phyloP scores from a whole-genome alignment of 1,140 invertebrate genomes.

The Leptinotarsa texana region DNA sequence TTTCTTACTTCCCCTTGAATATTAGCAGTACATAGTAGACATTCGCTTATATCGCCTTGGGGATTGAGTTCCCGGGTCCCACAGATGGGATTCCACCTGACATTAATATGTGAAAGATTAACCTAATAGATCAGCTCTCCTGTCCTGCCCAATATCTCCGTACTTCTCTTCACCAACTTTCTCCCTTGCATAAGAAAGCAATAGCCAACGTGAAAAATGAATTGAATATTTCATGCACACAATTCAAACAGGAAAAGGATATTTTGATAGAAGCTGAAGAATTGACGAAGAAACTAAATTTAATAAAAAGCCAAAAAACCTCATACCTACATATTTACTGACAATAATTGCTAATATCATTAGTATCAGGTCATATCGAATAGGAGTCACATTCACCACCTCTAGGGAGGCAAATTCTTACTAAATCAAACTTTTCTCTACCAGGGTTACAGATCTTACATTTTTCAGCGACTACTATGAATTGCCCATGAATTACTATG shows the following conservation, averaged over 20 bases:
- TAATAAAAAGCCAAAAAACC: neutral
- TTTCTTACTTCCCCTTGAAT: neutral
- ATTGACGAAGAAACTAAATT: neutral
- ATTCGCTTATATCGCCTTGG: neutral
- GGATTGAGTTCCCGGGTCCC: neutral
- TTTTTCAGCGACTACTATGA: constrained; percentile 13
- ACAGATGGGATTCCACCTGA: neutral
- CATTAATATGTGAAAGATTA: neutral
- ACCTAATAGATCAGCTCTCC: neutral
- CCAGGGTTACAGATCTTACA: constrained; percentile 15
- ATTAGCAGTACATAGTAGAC: neutral
- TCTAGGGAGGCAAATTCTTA: neutral
- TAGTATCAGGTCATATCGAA: neutral
- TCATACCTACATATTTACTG: neutral
- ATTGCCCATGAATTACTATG: no score
- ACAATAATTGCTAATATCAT: neutral
- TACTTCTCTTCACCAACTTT: neutral
- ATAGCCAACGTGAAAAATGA: neutral
- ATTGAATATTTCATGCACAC: neutral
- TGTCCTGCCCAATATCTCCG: neutral
- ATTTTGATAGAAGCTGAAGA: neutral
- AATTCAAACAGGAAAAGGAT: neutral
- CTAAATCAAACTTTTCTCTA: neutral
- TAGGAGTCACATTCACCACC: neutral
- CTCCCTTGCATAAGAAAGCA: neutral